phyloP scores from a whole-genome alignment of 2,797 vertebrate species.

The Monodelphis domestica region DNA sequence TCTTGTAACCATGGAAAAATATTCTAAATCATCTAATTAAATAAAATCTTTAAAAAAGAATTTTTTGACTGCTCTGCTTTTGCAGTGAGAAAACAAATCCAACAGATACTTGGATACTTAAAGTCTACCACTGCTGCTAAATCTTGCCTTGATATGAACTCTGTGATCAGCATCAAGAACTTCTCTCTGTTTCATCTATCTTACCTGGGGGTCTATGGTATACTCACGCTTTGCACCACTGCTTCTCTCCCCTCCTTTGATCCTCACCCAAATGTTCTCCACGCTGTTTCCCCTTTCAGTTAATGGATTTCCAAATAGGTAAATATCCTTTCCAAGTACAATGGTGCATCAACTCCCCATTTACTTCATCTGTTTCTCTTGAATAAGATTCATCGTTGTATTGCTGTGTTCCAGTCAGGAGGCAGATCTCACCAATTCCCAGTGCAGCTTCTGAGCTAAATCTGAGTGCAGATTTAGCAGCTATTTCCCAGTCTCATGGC shows the following conservation, averaged over 20 bases:
- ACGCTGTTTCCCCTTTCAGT: background rate
- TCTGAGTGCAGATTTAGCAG: background rate
- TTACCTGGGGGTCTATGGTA: background rate
- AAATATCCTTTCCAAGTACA: background rate
- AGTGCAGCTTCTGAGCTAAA: background rate
- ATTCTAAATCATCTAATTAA: no score
- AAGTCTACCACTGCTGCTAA: background rate
- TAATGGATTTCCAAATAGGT: background rate
- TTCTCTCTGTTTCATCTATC: background rate
- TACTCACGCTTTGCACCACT: background rate
- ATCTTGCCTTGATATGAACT: background rate
- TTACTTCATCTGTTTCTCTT: background rate
- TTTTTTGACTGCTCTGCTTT: background rate
- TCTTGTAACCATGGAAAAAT: no score
- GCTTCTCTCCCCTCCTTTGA: background rate
- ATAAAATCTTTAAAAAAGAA: no score
- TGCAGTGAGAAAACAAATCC: background rate
- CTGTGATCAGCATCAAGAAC: background rate
- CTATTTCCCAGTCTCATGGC: background rate
- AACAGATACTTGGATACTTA: background rate
- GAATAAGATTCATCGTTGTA: background rate
- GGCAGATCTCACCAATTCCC: background rate
- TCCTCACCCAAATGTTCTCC: background rate
- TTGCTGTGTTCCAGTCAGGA: background rate
- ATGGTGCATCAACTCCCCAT: background rate